These are phyloP conservation scores for Morpho achilles DNA, from an alignment of 2,888 invertebrate species.

Conservation along the genomic window DNA sequence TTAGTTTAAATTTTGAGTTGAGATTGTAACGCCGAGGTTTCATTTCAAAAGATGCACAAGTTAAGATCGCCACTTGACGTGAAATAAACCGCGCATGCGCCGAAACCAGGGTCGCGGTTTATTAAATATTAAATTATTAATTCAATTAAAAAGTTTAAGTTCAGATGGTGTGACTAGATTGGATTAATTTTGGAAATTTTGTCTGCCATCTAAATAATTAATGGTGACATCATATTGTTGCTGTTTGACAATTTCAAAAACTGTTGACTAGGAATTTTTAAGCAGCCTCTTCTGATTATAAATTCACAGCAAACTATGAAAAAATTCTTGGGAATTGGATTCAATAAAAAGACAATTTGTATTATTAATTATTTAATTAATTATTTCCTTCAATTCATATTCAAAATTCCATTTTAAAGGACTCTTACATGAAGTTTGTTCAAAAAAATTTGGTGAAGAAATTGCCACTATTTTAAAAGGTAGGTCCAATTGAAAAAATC, in stretches of 20 bases:
- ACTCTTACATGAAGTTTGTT: no score
- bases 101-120: conserved; percentile 32
- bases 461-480: no score
- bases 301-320: no score
- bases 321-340: no score
- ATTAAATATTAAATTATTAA: conserved; percentile 33
- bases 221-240: background rate
- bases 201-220: conserved; percentile 1
- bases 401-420: no score
- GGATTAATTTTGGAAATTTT: conserved; percentile 15
- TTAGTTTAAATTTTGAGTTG: conserved; percentile 32
- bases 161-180: conserved; percentile 22
- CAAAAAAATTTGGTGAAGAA: no score
- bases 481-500: no score
- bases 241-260: background rate
- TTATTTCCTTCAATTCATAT: no score
- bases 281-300: no score
- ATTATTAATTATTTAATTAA: no score
- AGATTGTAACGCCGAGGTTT: conserved; percentile 34
- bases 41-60: conserved; percentile 38
- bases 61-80: conserved; percentile 38
- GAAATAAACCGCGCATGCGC: conserved; percentile 43
- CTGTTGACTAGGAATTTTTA: no score
- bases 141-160: conserved; percentile 26
- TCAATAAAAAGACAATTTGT: no score